Conservation (phyloP, 92 coral and sea anemone species). For the Palythoa grandiflora region DNA sequence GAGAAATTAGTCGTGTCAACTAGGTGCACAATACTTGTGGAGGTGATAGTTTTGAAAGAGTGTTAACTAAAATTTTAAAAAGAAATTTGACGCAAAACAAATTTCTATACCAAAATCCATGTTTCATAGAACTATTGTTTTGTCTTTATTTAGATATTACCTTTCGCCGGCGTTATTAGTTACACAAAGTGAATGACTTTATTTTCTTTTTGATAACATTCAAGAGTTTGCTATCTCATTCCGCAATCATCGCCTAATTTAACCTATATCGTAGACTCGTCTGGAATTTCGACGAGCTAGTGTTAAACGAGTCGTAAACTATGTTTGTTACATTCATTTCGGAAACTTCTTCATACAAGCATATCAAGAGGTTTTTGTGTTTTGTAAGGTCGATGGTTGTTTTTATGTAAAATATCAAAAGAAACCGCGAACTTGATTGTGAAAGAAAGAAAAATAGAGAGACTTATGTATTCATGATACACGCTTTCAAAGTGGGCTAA, state of each 20-base stretch:
- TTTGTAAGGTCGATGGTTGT: background rate
- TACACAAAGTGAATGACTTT: background rate
- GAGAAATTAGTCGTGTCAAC: slow-evolving; percentile 39
- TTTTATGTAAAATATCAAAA: background rate
- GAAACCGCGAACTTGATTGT: slow-evolving; percentile 31
- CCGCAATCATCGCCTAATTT: background rate
- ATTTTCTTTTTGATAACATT: background rate
- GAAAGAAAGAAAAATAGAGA: background rate
- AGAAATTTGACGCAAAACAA: background rate
- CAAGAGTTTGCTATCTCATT: background rate
- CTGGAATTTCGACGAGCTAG: background rate
- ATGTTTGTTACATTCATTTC: background rate
- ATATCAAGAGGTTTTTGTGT: background rate
- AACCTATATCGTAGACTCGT: background rate
- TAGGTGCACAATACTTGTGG: slow-evolving; percentile 13
- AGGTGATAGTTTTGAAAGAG: slow-evolving; percentile 18
- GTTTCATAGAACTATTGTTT: background rate
- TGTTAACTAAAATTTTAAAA: background rate
- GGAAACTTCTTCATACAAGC: background rate
- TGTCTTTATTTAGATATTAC: background rate
- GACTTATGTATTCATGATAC: background rate
- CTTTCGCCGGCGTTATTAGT: background rate
- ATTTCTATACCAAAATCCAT: background rate
- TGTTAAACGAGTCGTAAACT: background rate
- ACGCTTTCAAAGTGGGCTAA: slow-evolving; percentile 29